These are phyloP conservation scores for Pharmacophagus antenor DNA, from an alignment of 2,888 invertebrate species.

Conservation along the genomic window DNA sequence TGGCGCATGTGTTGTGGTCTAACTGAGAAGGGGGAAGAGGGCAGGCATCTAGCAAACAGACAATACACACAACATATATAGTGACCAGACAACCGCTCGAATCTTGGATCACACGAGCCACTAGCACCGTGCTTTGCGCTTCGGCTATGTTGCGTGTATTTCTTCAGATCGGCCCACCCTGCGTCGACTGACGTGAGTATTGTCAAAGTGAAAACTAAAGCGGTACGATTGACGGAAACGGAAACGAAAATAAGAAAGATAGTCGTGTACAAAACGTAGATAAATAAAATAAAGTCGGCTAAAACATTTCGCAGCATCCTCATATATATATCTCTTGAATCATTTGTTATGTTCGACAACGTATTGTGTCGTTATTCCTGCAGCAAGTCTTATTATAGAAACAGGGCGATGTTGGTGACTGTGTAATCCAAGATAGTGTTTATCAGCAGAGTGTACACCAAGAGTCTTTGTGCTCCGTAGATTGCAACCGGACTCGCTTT, in stretches of 20 bases:
- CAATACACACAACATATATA: conserved; percentile 89
- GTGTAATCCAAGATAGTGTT: conserved; percentile 81
- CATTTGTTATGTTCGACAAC: neutral
- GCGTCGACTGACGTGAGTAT: conserved; percentile 40
- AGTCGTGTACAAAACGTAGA: conserved; percentile 67
- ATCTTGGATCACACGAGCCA: conserved; percentile 79
- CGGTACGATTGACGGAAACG: conserved; percentile 41
- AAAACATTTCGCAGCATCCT: conserved; percentile 34
- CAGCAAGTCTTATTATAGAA: conserved; percentile 26
- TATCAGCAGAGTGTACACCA: conserved; percentile 53
- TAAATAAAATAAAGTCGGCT: conserved; percentile 62
- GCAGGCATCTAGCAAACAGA: conserved; percentile 97
- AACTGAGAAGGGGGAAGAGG: conserved; percentile 92
- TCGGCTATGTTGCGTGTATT: conserved; percentile 76
- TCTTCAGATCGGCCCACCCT: conserved; percentile 70
- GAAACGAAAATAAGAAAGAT: conserved; percentile 72
- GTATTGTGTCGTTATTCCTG: conserved; percentile 1
- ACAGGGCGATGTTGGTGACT: conserved; percentile 72
- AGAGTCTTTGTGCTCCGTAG: conserved; percentile 81
- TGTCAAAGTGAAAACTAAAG: conserved; percentile 36
- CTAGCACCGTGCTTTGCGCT: conserved; percentile 64
- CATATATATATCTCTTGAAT: conserved; percentile 11
- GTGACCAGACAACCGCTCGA: conserved; percentile 80
- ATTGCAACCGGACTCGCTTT: conserved; percentile 80
- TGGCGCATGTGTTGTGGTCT: conserved; percentile 91